Percentiles rank a stretch among this genome's conserved stretches.
These are phyloP conservation scores for Ophiodon elongatus DNA, from an alignment of 2,113 vertebrate species.

Conservation along the genomic window DNA sequence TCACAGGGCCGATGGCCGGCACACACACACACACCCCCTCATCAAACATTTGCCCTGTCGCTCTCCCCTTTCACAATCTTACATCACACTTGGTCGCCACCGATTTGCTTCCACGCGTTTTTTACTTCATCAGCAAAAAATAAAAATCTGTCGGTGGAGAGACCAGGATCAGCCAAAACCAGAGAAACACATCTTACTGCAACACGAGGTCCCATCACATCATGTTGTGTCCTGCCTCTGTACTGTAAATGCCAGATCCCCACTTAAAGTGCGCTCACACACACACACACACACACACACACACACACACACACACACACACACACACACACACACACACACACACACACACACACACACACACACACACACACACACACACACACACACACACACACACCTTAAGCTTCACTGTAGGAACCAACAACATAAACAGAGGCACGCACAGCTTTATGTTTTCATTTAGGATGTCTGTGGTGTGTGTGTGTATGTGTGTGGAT, in stretches of 20 bases:
- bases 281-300: too few species aligned
- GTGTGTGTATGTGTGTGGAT: conserved; percentile 7
- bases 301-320: too few species aligned
- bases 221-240: not conserved
- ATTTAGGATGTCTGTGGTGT: conserved; percentile 12
- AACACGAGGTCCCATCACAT: conserved; percentile 28
- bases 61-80: conserved; percentile 12
- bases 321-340: too few species aligned
- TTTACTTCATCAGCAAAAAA: conserved; percentile 20
- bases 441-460: conserved; percentile 32
- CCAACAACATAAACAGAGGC: conserved; percentile 28
- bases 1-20: conserved; percentile 47
- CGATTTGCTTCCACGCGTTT: conserved; percentile 11
- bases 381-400: not conserved
- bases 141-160: not conserved
- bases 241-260: conserved; percentile 29
- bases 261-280: too few species aligned
- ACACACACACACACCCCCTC: conserved; percentile 23
- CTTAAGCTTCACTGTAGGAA: conserved; percentile 1
- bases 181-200: conserved; percentile 7
- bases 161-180: not conserved
- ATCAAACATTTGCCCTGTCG: conserved; percentile 7
- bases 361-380: not conserved
- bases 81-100: conserved; percentile 11
- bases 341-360: too few species aligned